Evolutionary conservation across 2,113 vertebrate genomes (phyloP).

Genomic region (Pungitius pungitius): DNA sequence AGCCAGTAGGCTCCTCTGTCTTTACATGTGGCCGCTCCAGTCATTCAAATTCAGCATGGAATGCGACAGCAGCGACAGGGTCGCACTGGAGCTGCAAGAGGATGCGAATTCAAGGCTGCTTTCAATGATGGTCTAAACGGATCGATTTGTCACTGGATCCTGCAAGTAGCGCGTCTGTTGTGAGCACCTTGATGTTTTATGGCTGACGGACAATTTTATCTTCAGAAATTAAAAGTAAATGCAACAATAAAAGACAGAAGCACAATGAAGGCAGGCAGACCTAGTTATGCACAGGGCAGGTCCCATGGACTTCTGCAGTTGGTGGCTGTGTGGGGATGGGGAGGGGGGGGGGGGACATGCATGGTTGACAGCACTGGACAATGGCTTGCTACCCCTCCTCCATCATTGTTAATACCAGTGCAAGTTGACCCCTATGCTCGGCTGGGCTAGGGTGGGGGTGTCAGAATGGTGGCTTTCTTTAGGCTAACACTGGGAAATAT

Average conservation of each 20-base stretch:
- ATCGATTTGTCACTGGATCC: neutral
- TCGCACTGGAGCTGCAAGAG: neutral
- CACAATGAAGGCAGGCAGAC: constrained; percentile 17
- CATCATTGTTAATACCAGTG: constrained; percentile 34
- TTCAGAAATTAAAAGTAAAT: constrained; percentile 2
- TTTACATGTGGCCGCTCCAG: neutral
- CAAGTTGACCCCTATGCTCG: constrained; percentile 36
- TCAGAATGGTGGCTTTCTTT: constrained; percentile 15
- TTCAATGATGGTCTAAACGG: constrained; percentile 18
- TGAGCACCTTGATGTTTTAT: neutral
- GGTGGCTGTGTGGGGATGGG: neutral
- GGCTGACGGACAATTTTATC: neutral
- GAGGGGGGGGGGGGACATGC: constrained; percentile 10
- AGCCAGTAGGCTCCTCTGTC: constrained; percentile 1
- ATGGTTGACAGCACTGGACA: constrained; percentile 55
- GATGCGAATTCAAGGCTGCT: constrained; percentile 20
- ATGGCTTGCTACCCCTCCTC: constrained; percentile 62
- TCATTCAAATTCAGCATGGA: neutral
- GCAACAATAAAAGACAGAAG: constrained; percentile 6
- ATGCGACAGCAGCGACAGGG: neutral
- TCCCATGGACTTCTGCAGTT: constrained; percentile 33
- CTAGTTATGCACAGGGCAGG: constrained; percentile 28
- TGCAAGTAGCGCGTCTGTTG: neutral
- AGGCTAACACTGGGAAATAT: neutral
- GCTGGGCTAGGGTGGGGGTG: neutral